A percentile compares a stretch with the other conserved stretches of the same genome.
Conservation (phyloP, 2,888 invertebrate genomes). For the Hesperia comma region DNA sequence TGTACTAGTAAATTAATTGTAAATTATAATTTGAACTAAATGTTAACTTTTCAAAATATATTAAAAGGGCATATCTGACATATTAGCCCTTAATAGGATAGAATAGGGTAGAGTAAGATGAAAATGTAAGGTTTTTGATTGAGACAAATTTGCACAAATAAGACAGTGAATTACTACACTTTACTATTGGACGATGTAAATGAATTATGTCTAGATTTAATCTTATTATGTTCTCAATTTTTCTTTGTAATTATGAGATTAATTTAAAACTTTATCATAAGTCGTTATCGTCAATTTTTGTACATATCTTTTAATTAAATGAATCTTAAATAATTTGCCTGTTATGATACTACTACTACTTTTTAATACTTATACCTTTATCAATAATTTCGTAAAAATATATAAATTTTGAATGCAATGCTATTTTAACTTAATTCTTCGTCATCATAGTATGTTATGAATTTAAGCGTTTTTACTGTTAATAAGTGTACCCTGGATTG, state of each 20-base stretch:
- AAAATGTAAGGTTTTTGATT: not conserved
- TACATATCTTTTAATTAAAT: slow-evolving; percentile 31
- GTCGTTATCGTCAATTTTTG: slow-evolving; percentile 45
- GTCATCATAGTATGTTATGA: not conserved
- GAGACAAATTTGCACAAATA: not conserved
- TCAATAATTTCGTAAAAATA: slow-evolving; percentile 3
- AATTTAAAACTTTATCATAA: slow-evolving; percentile 31
- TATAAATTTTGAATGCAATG: not conserved
- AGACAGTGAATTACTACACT: slow-evolving; percentile 11
- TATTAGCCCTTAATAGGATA: not conserved
- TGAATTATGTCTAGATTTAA: not conserved
- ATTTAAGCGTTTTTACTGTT: not conserved
- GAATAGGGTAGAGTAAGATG: not conserved
- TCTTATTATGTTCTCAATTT: not conserved
- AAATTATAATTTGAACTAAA: not conserved
- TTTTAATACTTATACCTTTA: not conserved
- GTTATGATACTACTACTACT: slow-evolving; percentile 2
- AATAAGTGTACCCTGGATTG: not conserved
- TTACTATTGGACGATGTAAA: slow-evolving; percentile 8
- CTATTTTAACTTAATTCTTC: not conserved
- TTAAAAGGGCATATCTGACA: not conserved
- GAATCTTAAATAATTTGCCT: not conserved
- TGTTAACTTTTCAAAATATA: not conserved
- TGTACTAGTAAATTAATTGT: not conserved
- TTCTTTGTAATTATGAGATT: not conserved